Evolutionary conservation across 2,113 vertebrate species (phyloP).

Genomic region (Rallus limicola): DNA sequence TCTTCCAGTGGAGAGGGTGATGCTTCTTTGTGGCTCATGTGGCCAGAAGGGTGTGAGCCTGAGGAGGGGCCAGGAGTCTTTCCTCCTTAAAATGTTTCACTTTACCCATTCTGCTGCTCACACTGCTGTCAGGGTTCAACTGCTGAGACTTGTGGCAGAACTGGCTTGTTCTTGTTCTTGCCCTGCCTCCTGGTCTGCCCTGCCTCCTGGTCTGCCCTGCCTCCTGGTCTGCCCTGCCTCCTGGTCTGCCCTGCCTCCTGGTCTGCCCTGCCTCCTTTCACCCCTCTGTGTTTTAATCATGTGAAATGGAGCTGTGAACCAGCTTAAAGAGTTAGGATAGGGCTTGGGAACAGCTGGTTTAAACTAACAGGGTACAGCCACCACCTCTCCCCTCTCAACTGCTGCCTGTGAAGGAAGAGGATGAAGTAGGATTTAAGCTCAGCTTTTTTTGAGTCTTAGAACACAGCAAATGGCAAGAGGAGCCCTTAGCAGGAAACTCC

Average conservation of each 20-base stretch:
- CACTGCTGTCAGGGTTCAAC: background rate
- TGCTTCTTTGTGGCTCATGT: background rate
- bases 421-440: background rate
- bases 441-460: background rate
- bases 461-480: background rate
- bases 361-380: fast-evolving
- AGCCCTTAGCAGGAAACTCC: fast-evolving
- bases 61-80: background rate
- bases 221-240: no score
- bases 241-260: no score
- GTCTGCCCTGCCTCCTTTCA: background rate
- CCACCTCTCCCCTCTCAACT: background rate
- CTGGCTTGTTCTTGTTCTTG: background rate
- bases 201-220: no score
- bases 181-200: no score
- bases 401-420: background rate
- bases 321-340: background rate
- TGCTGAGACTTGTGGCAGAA: background rate
- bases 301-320: fast-evolving
- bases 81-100: background rate
- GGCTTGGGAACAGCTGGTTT: background rate
- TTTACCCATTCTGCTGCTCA: background rate
- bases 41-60: background rate
- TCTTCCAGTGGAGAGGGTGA: background rate
- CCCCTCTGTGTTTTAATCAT: fast-evolving